Evolutionary conservation across 1,140 invertebrate genomes (phyloP).

Genomic region (Maconellicoccus hirsutus): DNA sequence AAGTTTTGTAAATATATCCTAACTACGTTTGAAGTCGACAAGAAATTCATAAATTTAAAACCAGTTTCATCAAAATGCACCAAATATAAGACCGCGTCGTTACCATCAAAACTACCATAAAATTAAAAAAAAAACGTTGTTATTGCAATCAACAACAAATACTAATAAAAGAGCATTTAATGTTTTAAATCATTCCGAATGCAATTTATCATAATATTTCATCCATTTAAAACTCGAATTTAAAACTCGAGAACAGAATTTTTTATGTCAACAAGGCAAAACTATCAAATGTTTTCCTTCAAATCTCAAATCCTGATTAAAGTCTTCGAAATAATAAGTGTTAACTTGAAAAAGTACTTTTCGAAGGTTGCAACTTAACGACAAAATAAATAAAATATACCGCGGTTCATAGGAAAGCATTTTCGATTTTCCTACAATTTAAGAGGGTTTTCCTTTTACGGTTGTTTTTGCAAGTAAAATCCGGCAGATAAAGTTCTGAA

Average conservation of each 20-base stretch:
- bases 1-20: too few relatives aligned
- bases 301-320: conserved; percentile 5
- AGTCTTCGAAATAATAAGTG: not conserved
- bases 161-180: too few relatives aligned
- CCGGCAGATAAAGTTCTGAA: not conserved
- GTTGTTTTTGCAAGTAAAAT: conserved; percentile 9
- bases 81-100: too few relatives aligned
- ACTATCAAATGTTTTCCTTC: not conserved
- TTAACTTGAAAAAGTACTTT: conserved; percentile 9
- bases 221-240: not conserved
- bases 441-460: not conserved
- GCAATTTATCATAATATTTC: too few relatives aligned
- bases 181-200: too few relatives aligned
- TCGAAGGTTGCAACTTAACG: not conserved
- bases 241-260: not conserved
- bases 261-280: not conserved
- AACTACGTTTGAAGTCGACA: too few relatives aligned
- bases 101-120: too few relatives aligned
- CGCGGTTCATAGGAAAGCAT: not conserved
- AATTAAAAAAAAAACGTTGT: too few relatives aligned
- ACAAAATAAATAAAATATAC: conserved; percentile 10
- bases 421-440: not conserved
- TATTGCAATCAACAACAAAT: too few relatives aligned
- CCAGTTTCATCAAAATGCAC: too few relatives aligned
- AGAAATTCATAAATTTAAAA: too few relatives aligned